A percentile compares a stretch with the other conserved stretches of the same genome.
These are phyloP conservation scores for Dynastes grantii DNA, from an alignment of 2,888 invertebrate genomes.

Conservation along the genomic window DNA sequence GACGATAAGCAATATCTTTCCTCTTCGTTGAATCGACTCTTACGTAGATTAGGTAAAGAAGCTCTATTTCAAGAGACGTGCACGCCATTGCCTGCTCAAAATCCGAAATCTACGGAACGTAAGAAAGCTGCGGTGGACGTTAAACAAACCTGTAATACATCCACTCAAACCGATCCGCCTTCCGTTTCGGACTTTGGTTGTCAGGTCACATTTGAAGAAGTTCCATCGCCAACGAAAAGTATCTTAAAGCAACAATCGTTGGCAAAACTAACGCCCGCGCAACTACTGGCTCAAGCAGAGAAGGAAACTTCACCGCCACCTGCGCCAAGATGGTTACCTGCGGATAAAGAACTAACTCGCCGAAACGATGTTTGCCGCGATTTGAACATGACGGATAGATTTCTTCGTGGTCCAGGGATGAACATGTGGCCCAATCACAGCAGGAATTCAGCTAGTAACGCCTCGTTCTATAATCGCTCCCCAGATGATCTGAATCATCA, in stretches of 20 bases:
- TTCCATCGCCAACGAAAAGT: conserved; percentile 58
- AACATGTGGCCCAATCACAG: conserved; percentile 13
- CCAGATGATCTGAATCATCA: conserved; percentile 11
- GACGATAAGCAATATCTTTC: conserved; percentile 53
- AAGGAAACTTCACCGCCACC: conserved; percentile 42
- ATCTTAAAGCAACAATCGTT: conserved; percentile 64
- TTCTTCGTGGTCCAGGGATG: not conserved
- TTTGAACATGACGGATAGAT: conserved; percentile 28
- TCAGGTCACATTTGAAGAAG: conserved; percentile 66
- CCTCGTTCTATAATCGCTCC: not conserved
- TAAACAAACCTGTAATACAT: conserved; percentile 50
- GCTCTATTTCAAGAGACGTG: conserved; percentile 36
- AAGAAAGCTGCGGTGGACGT: conserved; percentile 8
- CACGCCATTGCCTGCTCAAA: conserved; percentile 16
- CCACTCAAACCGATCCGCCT: conserved; percentile 53
- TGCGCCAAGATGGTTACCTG: conserved; percentile 29
- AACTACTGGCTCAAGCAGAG: conserved; percentile 61
- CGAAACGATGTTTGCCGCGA: conserved; percentile 7
- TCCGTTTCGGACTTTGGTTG: conserved; percentile 62
- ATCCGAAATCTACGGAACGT: conserved; percentile 12
- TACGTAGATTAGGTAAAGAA: conserved; percentile 51
- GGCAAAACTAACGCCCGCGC: conserved; percentile 68
- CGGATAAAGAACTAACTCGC: not conserved
- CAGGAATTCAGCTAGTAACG: not conserved
- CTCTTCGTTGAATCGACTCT: conserved; percentile 55